These are phyloP conservation scores for Petroica traversi DNA, from an alignment of 2,113 vertebrate genomes.

Conservation along the genomic window DNA sequence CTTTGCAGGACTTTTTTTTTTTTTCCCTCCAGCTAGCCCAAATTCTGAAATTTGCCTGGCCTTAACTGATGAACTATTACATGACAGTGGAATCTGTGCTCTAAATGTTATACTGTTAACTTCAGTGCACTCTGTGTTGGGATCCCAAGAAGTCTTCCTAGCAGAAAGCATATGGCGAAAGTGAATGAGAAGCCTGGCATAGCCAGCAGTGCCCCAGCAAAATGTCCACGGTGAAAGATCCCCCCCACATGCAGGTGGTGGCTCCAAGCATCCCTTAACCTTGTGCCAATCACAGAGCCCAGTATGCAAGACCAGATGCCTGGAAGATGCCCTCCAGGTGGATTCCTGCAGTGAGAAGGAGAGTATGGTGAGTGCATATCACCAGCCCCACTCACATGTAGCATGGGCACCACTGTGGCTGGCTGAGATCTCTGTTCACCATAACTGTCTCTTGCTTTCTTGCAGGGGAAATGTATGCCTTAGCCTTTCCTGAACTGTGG, in stretches of 20 bases:
- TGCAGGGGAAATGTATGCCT: not conserved
- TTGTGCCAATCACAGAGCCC: not conserved
- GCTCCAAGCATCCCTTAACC: not conserved
- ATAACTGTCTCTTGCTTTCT: not conserved
- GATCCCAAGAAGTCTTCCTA: not conserved
- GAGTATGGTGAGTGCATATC: not conserved
- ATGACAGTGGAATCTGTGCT: not conserved
- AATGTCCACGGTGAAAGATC: not conserved
- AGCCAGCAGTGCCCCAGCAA: not conserved
- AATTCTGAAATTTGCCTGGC: not conserved
- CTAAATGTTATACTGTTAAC: not conserved
- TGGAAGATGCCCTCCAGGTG: not conserved
- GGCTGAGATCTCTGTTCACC: not conserved
- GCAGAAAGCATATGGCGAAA: not conserved
- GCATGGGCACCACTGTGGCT: not conserved
- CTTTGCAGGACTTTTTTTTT: not conserved
- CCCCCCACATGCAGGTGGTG: not conserved
- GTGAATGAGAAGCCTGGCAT: not conserved
- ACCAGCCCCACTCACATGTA: not conserved
- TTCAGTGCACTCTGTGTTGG: not conserved
- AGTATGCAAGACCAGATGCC: rapidly evolving
- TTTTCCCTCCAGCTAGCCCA: not conserved
- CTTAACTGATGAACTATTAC: not conserved
- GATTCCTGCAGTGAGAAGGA: not conserved
- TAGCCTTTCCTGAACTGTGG: not conserved